phyloP scores from a whole-genome alignment of 2,113 vertebrate genomes.

The Siphamia tubifer region DNA sequence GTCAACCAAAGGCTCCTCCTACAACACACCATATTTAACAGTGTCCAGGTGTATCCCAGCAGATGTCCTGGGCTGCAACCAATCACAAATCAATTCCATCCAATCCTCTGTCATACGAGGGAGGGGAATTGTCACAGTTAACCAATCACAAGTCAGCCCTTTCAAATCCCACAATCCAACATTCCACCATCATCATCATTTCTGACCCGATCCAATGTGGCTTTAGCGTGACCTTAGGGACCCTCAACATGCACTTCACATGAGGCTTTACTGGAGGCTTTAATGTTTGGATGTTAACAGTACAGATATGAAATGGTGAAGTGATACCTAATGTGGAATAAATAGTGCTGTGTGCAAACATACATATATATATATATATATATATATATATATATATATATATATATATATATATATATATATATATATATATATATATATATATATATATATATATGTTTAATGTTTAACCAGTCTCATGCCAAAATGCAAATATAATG shows the following conservation, averaged over 20 bases:
- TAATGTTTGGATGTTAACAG: not conserved
- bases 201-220: constrained; percentile 3
- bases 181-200: constrained; percentile 44
- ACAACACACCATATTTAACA: constrained; percentile 36
- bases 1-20: constrained; percentile 30
- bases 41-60: constrained; percentile 4
- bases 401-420: no score
- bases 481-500: not conserved
- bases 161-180: constrained; percentile 52
- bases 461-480: no score
- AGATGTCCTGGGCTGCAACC: not conserved
- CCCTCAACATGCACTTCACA: not conserved
- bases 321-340: not conserved
- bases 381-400: no score
- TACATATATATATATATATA: no score
- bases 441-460: no score
- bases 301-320: not conserved
- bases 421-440: no score
- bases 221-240: constrained; percentile 44
- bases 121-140: constrained; percentile 25
- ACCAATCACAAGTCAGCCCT: constrained; percentile 56
- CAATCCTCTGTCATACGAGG: constrained; percentile 57
- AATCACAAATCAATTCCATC: constrained; percentile 54
- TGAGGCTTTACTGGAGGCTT: not conserved
- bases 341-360: not conserved